phyloP scores from a whole-genome alignment of 2,113 vertebrate species.

The Pycnonotus jocosus region DNA sequence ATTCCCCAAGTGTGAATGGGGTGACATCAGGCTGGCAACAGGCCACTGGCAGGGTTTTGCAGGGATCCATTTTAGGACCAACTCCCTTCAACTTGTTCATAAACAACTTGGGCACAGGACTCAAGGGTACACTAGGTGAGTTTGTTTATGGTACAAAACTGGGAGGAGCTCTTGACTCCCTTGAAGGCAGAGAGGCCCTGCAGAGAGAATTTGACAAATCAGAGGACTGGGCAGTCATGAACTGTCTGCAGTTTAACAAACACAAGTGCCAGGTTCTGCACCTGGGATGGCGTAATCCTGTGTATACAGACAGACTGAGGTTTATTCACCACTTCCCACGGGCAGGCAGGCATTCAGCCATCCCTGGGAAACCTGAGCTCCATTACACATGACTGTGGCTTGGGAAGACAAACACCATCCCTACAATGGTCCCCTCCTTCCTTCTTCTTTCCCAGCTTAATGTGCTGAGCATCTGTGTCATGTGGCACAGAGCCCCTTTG shows the following conservation, averaged over 20 bases:
- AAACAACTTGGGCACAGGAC: not conserved
- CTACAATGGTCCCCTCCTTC: not conserved
- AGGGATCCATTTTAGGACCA: not conserved
- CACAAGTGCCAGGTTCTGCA: not conserved
- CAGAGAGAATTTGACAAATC: not conserved
- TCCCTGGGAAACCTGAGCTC: not conserved
- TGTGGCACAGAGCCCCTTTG: not conserved
- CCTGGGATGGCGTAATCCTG: not conserved
- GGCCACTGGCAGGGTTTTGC: not conserved
- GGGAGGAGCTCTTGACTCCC: not conserved
- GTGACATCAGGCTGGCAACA: fast-evolving
- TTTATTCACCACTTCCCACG: not conserved
- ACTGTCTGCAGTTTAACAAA: not conserved
- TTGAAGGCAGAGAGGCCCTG: not conserved
- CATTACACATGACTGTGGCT: not conserved
- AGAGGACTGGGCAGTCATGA: not conserved
- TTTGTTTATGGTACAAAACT: not conserved
- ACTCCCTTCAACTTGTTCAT: not conserved
- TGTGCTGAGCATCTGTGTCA: not conserved
- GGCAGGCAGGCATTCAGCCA: not conserved
- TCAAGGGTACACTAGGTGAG: not conserved
- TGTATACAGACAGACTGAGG: not conserved
- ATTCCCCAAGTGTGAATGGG: not conserved
- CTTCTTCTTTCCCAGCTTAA: not conserved
- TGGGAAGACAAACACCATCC: not conserved